phyloP scores from a whole-genome alignment of 1,140 invertebrate species.

The Metaphire vulgaris region DNA sequence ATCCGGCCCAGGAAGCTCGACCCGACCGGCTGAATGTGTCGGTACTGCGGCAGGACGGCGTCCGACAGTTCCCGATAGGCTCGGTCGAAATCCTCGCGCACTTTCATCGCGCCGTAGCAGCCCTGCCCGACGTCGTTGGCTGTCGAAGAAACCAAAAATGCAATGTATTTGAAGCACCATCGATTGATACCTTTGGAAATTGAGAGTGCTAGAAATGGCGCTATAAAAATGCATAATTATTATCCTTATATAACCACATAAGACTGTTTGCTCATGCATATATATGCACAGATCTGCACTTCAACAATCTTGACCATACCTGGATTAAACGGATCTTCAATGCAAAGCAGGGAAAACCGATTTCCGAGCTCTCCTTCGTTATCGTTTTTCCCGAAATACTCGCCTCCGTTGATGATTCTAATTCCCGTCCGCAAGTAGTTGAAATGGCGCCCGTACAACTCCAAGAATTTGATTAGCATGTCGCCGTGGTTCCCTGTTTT shows the following conservation, averaged over 20 bases:
- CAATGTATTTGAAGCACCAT: constrained; percentile 21
- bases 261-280: neutral
- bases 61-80: constrained; percentile 78
- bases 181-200: neutral
- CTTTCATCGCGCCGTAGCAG: constrained; percentile 81
- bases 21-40: constrained; percentile 20
- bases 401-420: constrained; percentile 83
- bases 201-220: neutral
- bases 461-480: constrained; percentile 92
- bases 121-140: constrained; percentile 89
- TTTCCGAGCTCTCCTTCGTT: constrained; percentile 84
- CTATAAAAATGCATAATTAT: neutral
- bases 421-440: constrained; percentile 92
- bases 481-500: constrained; percentile 74
- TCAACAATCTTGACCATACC: too few relatives aligned
- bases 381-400: constrained; percentile 90
- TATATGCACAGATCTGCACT: too few relatives aligned
- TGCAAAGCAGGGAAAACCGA: constrained; percentile 84
- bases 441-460: constrained; percentile 91
- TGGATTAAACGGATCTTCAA: constrained; percentile 92
- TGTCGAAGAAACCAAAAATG: constrained; percentile 26
- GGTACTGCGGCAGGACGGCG: constrained; percentile 59
- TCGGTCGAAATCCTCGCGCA: constrained; percentile 91
- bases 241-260: neutral
- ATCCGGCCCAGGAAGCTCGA: constrained; percentile 74